These are phyloP conservation scores for Maccullochella peelii DNA, from an alignment of 2,113 vertebrate genomes.

Conservation along the genomic window DNA sequence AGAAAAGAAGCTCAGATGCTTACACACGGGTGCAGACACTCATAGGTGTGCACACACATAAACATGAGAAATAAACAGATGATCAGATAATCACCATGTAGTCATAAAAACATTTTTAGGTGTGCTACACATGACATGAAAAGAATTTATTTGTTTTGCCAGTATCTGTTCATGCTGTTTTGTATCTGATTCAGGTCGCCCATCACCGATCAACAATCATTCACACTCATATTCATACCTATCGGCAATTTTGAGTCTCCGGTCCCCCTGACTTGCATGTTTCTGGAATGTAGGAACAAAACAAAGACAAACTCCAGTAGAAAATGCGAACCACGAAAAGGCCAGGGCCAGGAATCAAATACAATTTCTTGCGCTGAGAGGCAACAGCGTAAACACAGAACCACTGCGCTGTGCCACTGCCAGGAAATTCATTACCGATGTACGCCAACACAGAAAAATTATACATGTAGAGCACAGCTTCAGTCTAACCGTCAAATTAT, in stretches of 20 bases:
- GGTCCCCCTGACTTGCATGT: not conserved
- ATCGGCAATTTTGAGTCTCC: not conserved
- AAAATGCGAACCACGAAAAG: conserved; percentile 2
- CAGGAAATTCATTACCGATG: conserved; percentile 18
- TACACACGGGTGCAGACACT: not conserved
- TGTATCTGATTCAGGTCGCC: not conserved
- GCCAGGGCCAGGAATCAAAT: conserved; percentile 16
- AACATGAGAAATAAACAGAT: conserved; percentile 7
- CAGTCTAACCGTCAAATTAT: not conserved
- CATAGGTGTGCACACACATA: not conserved
- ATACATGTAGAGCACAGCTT: conserved; percentile 18
- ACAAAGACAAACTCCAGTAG: not conserved
- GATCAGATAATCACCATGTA: not conserved
- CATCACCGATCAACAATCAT: conserved; percentile 10
- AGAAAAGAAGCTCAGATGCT: conserved; percentile 18
- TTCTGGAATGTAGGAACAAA: not conserved
- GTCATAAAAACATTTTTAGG: not conserved
- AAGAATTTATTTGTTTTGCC: not conserved
- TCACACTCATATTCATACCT: conserved; percentile 20
- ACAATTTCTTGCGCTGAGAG: conserved; percentile 9
- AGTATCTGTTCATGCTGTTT: conserved; percentile 13
- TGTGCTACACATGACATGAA: not conserved
- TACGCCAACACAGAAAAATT: conserved; percentile 10
- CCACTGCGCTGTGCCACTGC: not conserved
- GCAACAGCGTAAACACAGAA: not conserved